These are phyloP conservation scores for Phymorhynchus buccinoides DNA, from an alignment of 1,140 invertebrate genomes.

Conservation along the genomic window DNA sequence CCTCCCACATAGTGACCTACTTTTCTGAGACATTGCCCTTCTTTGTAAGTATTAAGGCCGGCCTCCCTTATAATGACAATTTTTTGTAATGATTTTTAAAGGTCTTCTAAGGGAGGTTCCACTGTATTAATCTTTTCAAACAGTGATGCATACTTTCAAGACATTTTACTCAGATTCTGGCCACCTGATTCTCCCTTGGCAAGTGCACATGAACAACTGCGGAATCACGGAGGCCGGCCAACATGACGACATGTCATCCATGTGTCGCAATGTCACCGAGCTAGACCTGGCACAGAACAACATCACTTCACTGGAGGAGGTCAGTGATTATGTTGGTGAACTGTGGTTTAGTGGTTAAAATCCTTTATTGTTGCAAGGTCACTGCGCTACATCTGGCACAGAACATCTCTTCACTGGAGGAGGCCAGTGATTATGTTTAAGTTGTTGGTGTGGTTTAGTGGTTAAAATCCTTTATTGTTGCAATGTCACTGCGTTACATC, in stretches of 20 bases:
- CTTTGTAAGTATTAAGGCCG: neutral
- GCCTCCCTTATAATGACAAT: neutral
- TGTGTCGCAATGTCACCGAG: slow-evolving; percentile 89
- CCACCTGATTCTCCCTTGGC: slow-evolving; percentile 80
- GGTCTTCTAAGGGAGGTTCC: no score
- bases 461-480: slow-evolving; percentile 77
- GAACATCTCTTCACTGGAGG: no score
- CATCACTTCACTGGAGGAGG: slow-evolving; percentile 87
- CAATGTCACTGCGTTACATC: slow-evolving; percentile 89
- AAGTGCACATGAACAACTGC: slow-evolving; percentile 91
- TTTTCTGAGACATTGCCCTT: no score
- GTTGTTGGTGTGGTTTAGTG: neutral
- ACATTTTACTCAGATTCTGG: slow-evolving; percentile 80
- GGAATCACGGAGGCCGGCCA: slow-evolving; percentile 89
- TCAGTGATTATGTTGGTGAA: slow-evolving; percentile 67
- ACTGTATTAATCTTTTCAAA: neutral
- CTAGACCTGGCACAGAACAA: slow-evolving; percentile 92
- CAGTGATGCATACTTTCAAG: no score
- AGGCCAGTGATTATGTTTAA: no score
- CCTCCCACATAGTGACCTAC: no score
- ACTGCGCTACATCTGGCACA: no score
- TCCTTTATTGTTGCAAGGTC: no score
- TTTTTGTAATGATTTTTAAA: neutral
- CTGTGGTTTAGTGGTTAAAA: neutral
- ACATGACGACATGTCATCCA: slow-evolving; percentile 82